Base-by-base conservation (phyloP, 2,113 vertebrate species). In the Cygnus atratus region DNA sequence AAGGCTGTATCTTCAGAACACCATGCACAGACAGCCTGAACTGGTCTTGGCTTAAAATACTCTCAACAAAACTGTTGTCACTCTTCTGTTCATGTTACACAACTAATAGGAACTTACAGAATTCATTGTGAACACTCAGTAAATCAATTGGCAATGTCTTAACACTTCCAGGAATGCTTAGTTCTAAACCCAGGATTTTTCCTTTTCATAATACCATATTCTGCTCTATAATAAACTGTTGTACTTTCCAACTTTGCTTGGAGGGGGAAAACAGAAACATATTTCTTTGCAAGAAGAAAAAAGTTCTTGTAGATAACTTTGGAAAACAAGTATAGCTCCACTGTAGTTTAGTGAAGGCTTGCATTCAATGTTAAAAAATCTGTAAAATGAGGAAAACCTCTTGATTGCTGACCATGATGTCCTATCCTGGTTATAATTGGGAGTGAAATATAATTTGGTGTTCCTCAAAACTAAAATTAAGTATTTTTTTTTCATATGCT, bases 141-240 rank as follows among this genome's bases (percentile, higher is more conserved):
- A 72, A 86, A 91, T 43, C 43, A 54, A 9, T 13, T 35, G 79
- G 35, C 25, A 10, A 9, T 44, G 31, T 29, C 50, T n/a, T 35
- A 1, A 2, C 9, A 39, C 8, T 62, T 79, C 37, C 19, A 72
- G 46, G 25, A 87, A 62, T 43, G 17, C 33, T 24, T 33, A 5
- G 1, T 43, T 43, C 26, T 59, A 35, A 88, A 57, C 2, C 7
- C 3, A 43, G 28, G 22, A 2, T 15, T 37, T 26, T 63, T 46
- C 2, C 8, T 73, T 58, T 75, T 24, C 3, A 1, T 19, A 5
- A 43, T 28, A 48, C 0, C 1, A 5, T 1, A 13, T 41, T 85
- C 66, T 74, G 15, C 33, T 50, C 0, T 25, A 4, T 31, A 11
- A n/a, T 10, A 48, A 58, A 21, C 19, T 17, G 8, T 18, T 11